Conservation (phyloP, 2,113 vertebrate species). For the Archilochus colubris region DNA sequence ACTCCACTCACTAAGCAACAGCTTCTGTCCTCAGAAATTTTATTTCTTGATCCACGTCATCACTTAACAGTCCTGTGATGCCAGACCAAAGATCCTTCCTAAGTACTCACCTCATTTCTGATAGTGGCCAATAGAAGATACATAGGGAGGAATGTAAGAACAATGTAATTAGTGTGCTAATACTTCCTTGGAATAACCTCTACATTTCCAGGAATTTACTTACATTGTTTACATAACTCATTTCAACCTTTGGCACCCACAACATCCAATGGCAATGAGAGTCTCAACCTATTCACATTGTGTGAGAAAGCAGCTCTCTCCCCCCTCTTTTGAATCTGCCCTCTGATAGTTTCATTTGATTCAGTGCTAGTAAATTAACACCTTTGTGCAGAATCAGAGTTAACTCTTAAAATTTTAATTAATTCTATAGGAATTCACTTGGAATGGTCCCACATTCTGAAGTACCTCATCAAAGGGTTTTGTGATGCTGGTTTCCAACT, state of each 20-base stretch:
- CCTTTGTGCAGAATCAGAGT: neutral
- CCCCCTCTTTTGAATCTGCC: neutral
- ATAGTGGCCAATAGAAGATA: neutral
- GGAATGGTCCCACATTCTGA: neutral
- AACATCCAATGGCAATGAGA: neutral
- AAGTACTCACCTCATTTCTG: neutral
- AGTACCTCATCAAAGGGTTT: conserved; percentile 95
- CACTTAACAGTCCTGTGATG: neutral
- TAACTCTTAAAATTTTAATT: neutral
- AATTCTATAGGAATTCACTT: neutral
- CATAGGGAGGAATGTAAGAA: neutral
- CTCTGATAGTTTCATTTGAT: neutral
- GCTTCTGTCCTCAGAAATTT: neutral
- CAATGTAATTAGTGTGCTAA: neutral
- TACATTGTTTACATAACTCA: neutral
- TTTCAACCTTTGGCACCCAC: neutral
- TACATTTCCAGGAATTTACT: neutral
- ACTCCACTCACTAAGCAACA: neutral
- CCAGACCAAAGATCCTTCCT: neutral
- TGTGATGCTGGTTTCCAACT: conserved; percentile 95
- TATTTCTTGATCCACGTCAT: neutral
- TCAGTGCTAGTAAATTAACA: neutral
- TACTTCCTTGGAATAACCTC: neutral
- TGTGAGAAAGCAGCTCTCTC: neutral
- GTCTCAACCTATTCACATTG: neutral